Evolutionary conservation across 2,113 vertebrate genomes (phyloP).

Genomic region (Carlito syrichta): DNA sequence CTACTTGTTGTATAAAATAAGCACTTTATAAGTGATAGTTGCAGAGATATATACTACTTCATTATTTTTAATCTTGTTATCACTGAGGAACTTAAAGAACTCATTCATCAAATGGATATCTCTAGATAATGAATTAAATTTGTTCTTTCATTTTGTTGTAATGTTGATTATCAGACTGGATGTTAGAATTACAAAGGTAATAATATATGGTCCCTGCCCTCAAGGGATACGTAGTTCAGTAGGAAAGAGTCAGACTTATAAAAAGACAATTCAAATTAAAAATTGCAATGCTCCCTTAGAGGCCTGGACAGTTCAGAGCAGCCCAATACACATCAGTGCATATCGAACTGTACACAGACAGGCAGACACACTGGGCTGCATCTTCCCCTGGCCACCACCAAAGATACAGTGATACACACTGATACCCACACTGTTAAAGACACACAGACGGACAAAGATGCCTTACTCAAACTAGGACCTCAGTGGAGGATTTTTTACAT

Average conservation of each 20-base stretch:
- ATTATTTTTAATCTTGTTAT: background rate
- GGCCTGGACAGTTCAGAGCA: background rate
- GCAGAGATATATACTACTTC: background rate
- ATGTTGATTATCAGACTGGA: background rate
- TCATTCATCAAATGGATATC: background rate
- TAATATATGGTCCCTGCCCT: background rate
- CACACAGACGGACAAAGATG: background rate
- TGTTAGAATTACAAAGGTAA: background rate
- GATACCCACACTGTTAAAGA: no score
- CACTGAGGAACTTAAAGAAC: background rate
- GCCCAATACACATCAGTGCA: background rate
- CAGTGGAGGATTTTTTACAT: background rate
- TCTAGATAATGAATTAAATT: background rate
- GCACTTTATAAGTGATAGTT: background rate
- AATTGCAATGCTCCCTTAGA: background rate
- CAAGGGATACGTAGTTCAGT: background rate
- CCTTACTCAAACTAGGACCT: background rate
- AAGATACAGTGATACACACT: background rate
- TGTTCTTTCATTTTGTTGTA: conserved; percentile 1
- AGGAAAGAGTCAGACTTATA: background rate
- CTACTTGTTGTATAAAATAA: background rate
- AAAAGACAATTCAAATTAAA: background rate
- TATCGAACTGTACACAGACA: background rate
- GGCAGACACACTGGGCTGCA: background rate
- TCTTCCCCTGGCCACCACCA: background rate